Percentiles rank a stretch among this genome's conserved stretches.
Evolutionary conservation across 1,140 invertebrate genomes (phyloP).

Genomic region (Drepana arcuata): DNA sequence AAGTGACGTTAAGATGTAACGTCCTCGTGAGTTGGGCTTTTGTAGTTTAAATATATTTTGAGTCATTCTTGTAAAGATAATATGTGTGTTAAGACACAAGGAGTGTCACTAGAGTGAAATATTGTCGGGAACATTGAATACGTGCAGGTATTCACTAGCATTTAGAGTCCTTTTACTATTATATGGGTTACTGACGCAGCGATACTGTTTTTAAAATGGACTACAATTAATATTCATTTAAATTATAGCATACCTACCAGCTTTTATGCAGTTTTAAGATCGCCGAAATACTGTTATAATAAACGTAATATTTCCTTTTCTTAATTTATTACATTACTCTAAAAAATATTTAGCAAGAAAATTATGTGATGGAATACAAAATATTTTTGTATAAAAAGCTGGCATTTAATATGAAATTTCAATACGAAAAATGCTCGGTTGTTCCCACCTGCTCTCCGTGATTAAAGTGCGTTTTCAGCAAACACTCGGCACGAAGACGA

Average conservation of each 20-base stretch:
- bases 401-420: slow-evolving; percentile 44
- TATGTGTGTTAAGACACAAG: no score
- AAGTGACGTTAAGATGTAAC: slow-evolving; percentile 10
- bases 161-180: not conserved
- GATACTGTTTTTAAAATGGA: no score
- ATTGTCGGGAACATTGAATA: slow-evolving; percentile 60
- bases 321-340: no score
- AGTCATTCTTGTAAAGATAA: slow-evolving; percentile 33
- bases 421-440: slow-evolving; percentile 57
- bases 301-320: no score
- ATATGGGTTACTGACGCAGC: no score
- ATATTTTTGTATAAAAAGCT: slow-evolving; percentile 12
- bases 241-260: no score
- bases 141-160: slow-evolving; percentile 45
- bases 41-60: slow-evolving; percentile 39
- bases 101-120: slow-evolving; percentile 50
- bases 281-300: no score
- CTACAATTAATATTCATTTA: no score
- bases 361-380: no score
- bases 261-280: no score
- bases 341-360: no score
- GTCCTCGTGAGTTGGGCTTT: slow-evolving; percentile 26
- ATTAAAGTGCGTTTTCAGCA: slow-evolving; percentile 57
- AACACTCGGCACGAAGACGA: slow-evolving; percentile 32
- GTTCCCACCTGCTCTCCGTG: slow-evolving; percentile 56